Base-by-base conservation (phyloP, 2,888 invertebrate genomes). In the Mythimna loreyi region DNA sequence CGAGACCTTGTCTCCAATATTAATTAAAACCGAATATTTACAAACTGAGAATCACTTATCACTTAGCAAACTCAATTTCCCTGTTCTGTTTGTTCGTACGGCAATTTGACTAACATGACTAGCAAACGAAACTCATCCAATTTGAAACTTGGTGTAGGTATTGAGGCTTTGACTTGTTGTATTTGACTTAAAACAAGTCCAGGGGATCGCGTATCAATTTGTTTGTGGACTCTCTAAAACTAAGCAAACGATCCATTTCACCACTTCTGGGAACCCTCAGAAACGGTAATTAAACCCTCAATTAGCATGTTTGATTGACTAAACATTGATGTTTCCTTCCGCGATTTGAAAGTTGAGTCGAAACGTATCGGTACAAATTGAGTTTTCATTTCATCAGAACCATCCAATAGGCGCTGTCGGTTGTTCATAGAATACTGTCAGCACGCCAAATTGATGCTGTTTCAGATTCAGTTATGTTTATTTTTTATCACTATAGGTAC, bases 71-170 rank as follows among this genome's bases (percentile, higher is more conserved):
- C 70, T 80, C 55, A 66, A 82, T 73, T 75, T 69, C 28, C 53
- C 60, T 28, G 55, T 33, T 50, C 64, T 78, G 75, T 83, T 81
- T 78, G 73, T 71, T 67, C 75, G 58, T 68, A 61, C 74, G 62
- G 68, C 72, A 85, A 80, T 84, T 79, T 78, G 76, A 82, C 75
- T 76, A 75, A 76, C 73, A 75, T 72, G 47, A 47, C 65, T 45
- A 59, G 45, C 76, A 61, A 78, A 75, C 69, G 67, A 75, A 80
- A 75, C 68, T 84, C 78, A 60, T 72, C 60, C 67, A 75, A 71
- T 67, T 64, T 69, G 45, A 56, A 84, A 74, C 62, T 80, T 80
- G 65, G 59, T 49, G 59, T 67, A 36, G 36, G 36, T 36, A 73
- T 78, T 47, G 55, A 62, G 65, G 28, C 36, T 70, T 78, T 65